phyloP scores from a whole-genome alignment of 2,888 invertebrate species.

The Hipparchia semele region DNA sequence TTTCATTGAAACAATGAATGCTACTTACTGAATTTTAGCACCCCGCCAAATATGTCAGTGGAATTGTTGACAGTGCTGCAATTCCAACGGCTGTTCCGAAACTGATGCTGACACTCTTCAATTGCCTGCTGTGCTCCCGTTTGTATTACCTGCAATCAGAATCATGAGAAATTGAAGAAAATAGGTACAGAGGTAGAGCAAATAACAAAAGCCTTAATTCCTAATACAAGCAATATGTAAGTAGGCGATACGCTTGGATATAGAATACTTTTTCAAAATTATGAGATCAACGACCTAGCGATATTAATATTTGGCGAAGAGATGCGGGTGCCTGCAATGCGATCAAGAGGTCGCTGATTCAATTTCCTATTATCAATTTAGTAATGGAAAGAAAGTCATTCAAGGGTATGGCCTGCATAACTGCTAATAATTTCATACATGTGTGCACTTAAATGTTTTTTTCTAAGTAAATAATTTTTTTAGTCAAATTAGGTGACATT shows the following conservation, averaged over 20 bases:
- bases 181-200: not conserved
- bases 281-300: slow-evolving; percentile 1
- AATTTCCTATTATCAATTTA: slow-evolving; percentile 16
- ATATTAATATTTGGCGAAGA: slow-evolving; percentile 17
- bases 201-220: not conserved
- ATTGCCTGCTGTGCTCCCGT: slow-evolving; percentile 92
- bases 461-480: no score
- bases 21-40: slow-evolving; percentile 92
- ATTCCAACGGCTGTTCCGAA: slow-evolving; percentile 94
- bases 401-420: not conserved
- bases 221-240: not conserved
- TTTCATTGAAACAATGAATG: not conserved
- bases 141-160: slow-evolving; percentile 86
- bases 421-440: not conserved
- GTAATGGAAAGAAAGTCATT: slow-evolving; percentile 5
- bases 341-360: slow-evolving; percentile 8
- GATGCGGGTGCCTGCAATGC: slow-evolving; percentile 8
- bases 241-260: no score
- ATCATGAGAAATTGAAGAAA: not conserved
- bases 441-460: no score
- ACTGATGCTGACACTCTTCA: slow-evolving; percentile 95
- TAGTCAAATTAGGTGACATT: no score
- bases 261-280: no score
- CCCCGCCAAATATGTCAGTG: slow-evolving; percentile 92
- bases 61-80: slow-evolving; percentile 91